Evolutionary conservation across 2,797 vertebrate species (phyloP).

Genomic region (Falco columbarius): DNA sequence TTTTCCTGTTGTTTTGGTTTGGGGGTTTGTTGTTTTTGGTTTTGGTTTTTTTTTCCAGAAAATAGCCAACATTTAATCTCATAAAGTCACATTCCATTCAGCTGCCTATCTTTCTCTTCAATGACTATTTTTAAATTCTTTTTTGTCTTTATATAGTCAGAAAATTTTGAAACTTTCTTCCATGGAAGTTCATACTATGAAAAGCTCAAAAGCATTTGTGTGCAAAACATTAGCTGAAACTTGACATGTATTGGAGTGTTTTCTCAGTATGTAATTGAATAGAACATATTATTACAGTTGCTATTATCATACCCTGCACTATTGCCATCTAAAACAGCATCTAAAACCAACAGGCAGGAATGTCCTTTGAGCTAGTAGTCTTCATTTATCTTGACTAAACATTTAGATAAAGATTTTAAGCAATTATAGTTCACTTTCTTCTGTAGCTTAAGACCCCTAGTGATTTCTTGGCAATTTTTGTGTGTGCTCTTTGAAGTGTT

Average conservation of each 20-base stretch:
- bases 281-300: background rate
- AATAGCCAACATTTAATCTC: background rate
- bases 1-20: background rate
- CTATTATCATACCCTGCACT: background rate
- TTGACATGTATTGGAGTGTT: background rate
- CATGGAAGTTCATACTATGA: background rate
- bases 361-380: background rate
- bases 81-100: background rate
- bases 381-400: background rate
- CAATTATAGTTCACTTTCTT: background rate
- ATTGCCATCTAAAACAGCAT: background rate
- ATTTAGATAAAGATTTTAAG: conserved; percentile 11
- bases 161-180: background rate
- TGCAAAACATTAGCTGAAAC: background rate
- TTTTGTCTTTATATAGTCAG: background rate
- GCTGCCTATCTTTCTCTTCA: background rate
- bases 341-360: background rate
- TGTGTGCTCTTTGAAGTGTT: background rate
- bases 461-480: background rate
- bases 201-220: background rate
- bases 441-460: background rate
- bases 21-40: no score
- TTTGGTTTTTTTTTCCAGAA: fast-evolving
- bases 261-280: background rate
- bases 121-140: background rate